Percentiles rank a stretch among this genome's conserved stretches.
Evolutionary conservation across 1,140 invertebrate species (phyloP).

Genomic region (Gryllus bimaculatus): DNA sequence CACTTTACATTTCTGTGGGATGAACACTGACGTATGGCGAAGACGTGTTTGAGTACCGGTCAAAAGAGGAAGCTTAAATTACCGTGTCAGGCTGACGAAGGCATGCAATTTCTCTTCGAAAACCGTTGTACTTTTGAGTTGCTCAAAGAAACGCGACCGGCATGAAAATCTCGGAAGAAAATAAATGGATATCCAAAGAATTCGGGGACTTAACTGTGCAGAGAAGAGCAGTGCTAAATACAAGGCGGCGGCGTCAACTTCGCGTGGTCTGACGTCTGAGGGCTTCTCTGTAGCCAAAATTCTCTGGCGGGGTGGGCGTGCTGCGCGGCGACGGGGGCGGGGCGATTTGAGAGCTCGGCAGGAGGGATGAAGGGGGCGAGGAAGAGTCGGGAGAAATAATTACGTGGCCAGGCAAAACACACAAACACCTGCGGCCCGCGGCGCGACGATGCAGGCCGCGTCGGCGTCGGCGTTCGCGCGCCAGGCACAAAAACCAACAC

Average conservation of each 20-base stretch:
- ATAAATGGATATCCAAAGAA: not conserved
- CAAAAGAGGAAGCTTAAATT: not conserved
- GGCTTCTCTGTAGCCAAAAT: not conserved
- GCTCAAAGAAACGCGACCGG: not conserved
- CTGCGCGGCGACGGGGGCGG: no score
- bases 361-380: not conserved
- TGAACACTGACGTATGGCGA: not conserved
- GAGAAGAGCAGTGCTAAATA: not conserved
- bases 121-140: not conserved
- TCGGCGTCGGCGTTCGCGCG: not conserved
- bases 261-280: no score
- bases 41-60: not conserved
- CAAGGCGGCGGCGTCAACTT: not conserved
- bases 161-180: not conserved
- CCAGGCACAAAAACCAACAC: not conserved
- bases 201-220: not conserved
- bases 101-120: not conserved
- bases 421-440: not conserved
- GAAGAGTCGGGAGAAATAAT: not conserved
- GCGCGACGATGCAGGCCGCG: not conserved
- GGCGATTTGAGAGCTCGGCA: not conserved
- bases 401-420: not conserved
- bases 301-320: not conserved
- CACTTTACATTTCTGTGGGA: not conserved
- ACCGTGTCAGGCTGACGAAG: not conserved